Base-by-base conservation (phyloP, 1,140 invertebrate species). In the Triops longicaudatus region DNA sequence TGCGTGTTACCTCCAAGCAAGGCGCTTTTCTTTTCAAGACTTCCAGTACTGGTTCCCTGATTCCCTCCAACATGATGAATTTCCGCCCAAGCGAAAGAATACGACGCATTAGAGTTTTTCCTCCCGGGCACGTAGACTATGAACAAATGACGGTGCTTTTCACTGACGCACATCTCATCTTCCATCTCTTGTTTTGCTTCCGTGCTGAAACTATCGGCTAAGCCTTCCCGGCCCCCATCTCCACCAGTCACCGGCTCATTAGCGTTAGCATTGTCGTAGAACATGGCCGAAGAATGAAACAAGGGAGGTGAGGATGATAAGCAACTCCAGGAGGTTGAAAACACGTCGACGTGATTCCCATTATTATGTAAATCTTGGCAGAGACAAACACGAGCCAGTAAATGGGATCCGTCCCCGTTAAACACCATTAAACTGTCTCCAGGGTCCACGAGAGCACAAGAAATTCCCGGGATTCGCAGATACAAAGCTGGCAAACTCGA, bases 81-180 rank as follows among this genome's bases (percentile, higher is more conserved):
- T 14, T 63, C 50, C 10, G 50, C 50, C 50, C 50, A 63, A 14
- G 50, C 50, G 50, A 63, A 63, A 63, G 50, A 63, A 63, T 63
- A 63, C 50, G 50, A 63, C 7, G 50, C 50, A 63, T 63, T 63
- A 63, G 50, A 63, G 50, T 63, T 22, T 63, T 63, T 22, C 14
- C 50, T 63, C 50, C 17, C 50, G 14, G 50, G 50, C 50, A 63
- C 50, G 50, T 63, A 63, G n/a, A 63, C 50, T 63, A 63, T 14
- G 50, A 63, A 63, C 50, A 63, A 63, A 63, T 63, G 50, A 63
- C 50, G 50, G 50, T 63, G 50, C 50, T 63, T 63, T n/a, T 63
- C 50, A 22, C 50, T 63, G 50, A 63, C 22, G 22, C 50, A 63
- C 50, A 63, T 63, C 50, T 63, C 50, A 63, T 63, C 50, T 63